Percentiles rank a stretch among this genome's conserved stretches.
Evolutionary conservation across 1,140 invertebrate species (phyloP).

Genomic region (Cotesia glomerata): DNA sequence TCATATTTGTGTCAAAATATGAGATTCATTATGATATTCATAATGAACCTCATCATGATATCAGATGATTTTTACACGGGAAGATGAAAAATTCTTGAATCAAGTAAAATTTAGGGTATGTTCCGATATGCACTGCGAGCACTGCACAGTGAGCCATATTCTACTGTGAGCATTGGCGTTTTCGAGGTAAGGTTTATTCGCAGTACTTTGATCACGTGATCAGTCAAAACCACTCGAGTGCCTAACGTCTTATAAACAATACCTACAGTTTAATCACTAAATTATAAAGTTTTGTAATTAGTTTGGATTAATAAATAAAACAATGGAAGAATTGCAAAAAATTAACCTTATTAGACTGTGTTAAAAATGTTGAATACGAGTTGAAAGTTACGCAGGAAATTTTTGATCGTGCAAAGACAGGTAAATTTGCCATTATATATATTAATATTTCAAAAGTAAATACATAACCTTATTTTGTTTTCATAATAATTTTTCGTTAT

Average conservation of each 20-base stretch:
- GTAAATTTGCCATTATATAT: background rate
- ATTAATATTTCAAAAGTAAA: background rate
- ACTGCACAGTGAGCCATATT: background rate
- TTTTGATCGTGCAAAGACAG: background rate
- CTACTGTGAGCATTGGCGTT: background rate
- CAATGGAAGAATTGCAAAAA: background rate
- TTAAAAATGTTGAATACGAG: background rate
- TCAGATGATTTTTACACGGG: too few relatives aligned
- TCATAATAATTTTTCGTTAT: background rate
- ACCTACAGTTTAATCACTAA: too few relatives aligned
- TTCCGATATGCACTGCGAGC: too few relatives aligned
- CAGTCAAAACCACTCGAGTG: background rate
- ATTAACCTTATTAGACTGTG: background rate
- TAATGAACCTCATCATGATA: too few relatives aligned
- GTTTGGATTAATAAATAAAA: background rate
- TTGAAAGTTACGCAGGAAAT: background rate
- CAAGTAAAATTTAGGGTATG: too few relatives aligned
- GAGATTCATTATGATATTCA: too few relatives aligned
- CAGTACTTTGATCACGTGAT: slow-evolving; percentile 8
- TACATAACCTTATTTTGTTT: background rate
- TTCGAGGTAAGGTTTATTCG: background rate
- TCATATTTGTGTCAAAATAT: too few relatives aligned
- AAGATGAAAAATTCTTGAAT: too few relatives aligned
- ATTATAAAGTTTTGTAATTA: background rate
- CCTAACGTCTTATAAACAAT: too few relatives aligned